Evolutionary conservation across 2,113 vertebrate species (phyloP).

Genomic region (Maccullochella peelii): DNA sequence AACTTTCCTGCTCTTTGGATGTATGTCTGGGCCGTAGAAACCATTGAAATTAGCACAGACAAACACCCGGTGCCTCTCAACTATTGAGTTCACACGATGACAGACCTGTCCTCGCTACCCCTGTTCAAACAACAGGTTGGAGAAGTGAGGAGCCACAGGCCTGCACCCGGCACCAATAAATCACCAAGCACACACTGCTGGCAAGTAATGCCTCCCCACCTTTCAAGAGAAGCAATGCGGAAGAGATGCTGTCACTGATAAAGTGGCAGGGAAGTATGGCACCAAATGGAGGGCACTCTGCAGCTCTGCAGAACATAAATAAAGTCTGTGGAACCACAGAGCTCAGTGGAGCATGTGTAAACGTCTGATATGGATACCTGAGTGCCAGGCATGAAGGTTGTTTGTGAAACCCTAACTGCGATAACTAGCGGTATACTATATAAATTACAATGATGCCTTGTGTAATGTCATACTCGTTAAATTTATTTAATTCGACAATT

Average conservation of each 20-base stretch:
- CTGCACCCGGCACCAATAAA: slow-evolving; percentile 59
- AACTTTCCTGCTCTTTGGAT: slow-evolving; percentile 16
- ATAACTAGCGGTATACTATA: neutral
- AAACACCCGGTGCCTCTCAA: neutral
- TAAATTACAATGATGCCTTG: neutral
- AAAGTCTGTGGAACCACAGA: slow-evolving; percentile 36
- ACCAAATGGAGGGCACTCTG: slow-evolving; percentile 57
- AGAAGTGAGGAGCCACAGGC: slow-evolving; percentile 47
- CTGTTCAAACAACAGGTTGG: slow-evolving; percentile 61
- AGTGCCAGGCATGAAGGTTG: slow-evolving; percentile 25
- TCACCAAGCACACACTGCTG: slow-evolving; percentile 66
- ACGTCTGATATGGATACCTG: slow-evolving; percentile 50
- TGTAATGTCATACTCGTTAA: neutral
- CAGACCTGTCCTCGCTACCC: slow-evolving; percentile 50
- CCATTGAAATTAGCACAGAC: slow-evolving; percentile 58
- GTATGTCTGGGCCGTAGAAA: slow-evolving; percentile 38
- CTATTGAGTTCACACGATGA: slow-evolving; percentile 52
- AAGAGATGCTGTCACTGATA: slow-evolving; percentile 79
- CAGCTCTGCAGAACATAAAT: slow-evolving; percentile 61
- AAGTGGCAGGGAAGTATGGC: slow-evolving; percentile 59
- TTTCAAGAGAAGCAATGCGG: slow-evolving; percentile 76
- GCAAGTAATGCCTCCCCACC: slow-evolving; percentile 52
- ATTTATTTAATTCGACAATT: neutral
- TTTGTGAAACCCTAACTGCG: slow-evolving; percentile 28
- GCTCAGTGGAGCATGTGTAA: slow-evolving; percentile 56